Base-by-base conservation (phyloP, 2,113 vertebrate species). In the Trichomycterus rosablanca region DNA sequence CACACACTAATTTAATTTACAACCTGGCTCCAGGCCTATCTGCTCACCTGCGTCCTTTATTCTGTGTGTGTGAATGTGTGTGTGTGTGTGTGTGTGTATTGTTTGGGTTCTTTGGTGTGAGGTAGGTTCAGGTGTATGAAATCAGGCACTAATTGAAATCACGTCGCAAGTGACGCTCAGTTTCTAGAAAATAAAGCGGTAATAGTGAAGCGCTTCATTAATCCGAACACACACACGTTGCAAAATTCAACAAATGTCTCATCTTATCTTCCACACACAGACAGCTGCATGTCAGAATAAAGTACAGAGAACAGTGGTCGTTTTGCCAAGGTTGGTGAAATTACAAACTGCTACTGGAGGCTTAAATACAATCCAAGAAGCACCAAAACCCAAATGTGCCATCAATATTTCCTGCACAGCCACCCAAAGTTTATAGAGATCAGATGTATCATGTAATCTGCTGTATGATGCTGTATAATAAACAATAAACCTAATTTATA, bases 1-100 rank as follows among this genome's bases (percentile, higher is more conserved):
- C 72, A 71, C 65, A 59, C 66, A 70, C 74, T 82, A 79, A 82
- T 83, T 78, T 74, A 74, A 83, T 60, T 80, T 78, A 80, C 51
- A 64, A 59, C 66, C 72, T 63, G 73, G 61, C 73, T 60, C 65
- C 67, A 71, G 68, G 74, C 68, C 73, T 40, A 62, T 71, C 78
- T 68, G 76, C 72, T 71, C 58, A 60, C 62, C 5, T 80, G 76
- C 73, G 80, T 81, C 70, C 79, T 84, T 80, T 74, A 78, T 77
- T 14, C 23, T 16, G 37, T 37, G 26, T 46, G 46, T 58, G 45
- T 43, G 55, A 22, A 19, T 30, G 37, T 40, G 52, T 20, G 48
- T 14, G 30, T 18, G 32, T 57, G 32, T 44, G 15, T 52, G 54
- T 14, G n/a, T 14, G n/a, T 11, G 14, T 14, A 40, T 40, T 12